Conservation (phyloP, 2,888 invertebrate genomes). For the Gymnocheta viridis region DNA sequence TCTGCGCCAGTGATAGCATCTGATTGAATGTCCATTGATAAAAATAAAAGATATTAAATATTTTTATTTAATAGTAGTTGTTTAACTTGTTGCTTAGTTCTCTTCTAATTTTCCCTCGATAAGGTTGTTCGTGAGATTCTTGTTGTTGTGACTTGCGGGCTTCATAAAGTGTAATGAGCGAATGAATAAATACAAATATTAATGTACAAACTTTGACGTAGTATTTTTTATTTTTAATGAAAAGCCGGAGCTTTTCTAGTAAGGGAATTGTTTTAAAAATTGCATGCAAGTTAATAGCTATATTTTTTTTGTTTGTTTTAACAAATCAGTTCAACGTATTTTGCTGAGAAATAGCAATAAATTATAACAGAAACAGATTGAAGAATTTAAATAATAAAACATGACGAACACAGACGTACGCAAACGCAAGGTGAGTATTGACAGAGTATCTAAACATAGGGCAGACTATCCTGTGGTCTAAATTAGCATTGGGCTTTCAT, state of each 20-base stretch:
- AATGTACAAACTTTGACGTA: slow-evolving; percentile 12
- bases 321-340: slow-evolving; percentile 10
- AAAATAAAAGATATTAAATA: slow-evolving; percentile 21
- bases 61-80: neutral
- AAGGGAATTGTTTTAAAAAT: neutral
- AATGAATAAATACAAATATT: neutral
- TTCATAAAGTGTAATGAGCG: neutral
- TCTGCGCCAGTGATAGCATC: too few relatives aligned
- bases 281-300: neutral
- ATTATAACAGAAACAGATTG: neutral
- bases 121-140: slow-evolving; percentile 21
- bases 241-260: slow-evolving; percentile 30
- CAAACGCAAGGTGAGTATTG: slow-evolving; percentile 78
- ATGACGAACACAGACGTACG: slow-evolving; percentile 77
- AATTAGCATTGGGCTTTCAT: too few relatives aligned
- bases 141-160: neutral
- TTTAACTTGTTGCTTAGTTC: slow-evolving; percentile 57
- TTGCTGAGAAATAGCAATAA: neutral
- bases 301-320: neutral
- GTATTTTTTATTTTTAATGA: slow-evolving; percentile 23
- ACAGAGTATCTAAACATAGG: neutral
- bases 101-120: slow-evolving; percentile 30
- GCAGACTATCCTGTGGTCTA: too few relatives aligned
- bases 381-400: slow-evolving; percentile 11
- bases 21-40: neutral